phyloP scores from a whole-genome alignment of 2,797 vertebrate genomes.

The Hirundo rustica region DNA sequence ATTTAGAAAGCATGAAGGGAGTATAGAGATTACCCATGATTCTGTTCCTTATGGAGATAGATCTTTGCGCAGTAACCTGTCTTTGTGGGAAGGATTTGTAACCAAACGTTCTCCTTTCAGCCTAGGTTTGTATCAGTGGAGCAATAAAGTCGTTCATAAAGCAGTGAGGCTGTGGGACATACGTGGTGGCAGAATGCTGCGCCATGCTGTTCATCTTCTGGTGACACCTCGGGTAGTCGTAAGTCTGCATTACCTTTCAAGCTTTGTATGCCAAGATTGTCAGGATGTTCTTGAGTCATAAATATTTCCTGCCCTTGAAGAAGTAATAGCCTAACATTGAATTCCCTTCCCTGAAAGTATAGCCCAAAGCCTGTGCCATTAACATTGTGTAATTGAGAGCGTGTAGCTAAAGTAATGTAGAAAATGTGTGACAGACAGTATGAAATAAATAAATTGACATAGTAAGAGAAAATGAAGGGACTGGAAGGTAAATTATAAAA shows the following conservation, averaged over 20 bases:
- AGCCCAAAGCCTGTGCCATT: neutral
- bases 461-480: neutral
- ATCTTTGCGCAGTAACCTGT: neutral
- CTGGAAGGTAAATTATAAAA: neutral
- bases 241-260: constrained; percentile 59
- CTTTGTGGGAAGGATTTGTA: neutral
- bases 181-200: constrained; percentile 82
- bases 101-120: constrained; percentile 72
- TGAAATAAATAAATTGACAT: neutral
- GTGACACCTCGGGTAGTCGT: constrained; percentile 94
- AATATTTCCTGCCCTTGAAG: neutral
- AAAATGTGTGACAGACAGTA: neutral
- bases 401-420: neutral
- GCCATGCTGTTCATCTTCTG: constrained; percentile 87
- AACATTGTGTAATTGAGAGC: neutral
- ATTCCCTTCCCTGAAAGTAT: neutral
- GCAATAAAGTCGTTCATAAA: constrained; percentile 85
- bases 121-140: constrained; percentile 96
- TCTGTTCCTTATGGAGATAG: neutral
- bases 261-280: neutral
- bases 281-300: neutral
- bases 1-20: neutral
- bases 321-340: neutral
- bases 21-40: neutral
- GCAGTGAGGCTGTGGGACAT: constrained; percentile 88